Base-by-base conservation (phyloP, 2,113 vertebrate genomes). In the Pipa parva region DNA sequence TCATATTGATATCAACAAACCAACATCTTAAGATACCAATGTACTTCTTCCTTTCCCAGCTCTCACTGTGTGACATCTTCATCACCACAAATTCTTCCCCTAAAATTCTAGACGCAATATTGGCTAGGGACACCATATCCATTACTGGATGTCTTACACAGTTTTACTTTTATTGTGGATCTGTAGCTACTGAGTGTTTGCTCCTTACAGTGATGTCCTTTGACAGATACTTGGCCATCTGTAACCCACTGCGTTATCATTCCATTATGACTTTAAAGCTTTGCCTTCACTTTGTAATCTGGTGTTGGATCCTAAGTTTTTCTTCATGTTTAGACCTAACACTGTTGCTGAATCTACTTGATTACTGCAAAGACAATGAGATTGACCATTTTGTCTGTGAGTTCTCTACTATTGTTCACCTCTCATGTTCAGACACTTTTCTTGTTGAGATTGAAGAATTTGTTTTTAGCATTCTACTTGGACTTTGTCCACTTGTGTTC, bases 191-290 rank as follows among this genome's bases (percentile, higher is more conserved):
- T 7, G 29, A 64, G 25, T 55, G 62, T 25, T 22, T 55, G 6
- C 46, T 63, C 7, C 60, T 63, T 29, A 63, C 46, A 10, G 46
- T 63, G n/a, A 63, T 63, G 60, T 50, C 60, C 4, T 63, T 36
- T 37, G 60, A 63, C 31, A 27, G 60, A n/a, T 63, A 63, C 24
- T 7, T 63, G 28, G 60, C 60, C 45, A 63, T 63, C 49, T 63
- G 62, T 11, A 63, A 42, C 5, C 63, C 63, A 1, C 33, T 66
- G 15, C 39, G 28, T 27, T 66, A 66, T 36, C 4, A 5, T 21
- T 11, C 54, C 13, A 58, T 58, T 22, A 66, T 66, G 63, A 66
- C 46, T 5, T 7, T 6, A 1, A 29, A 17, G 5, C 20, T 54
- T 17, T 33, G 18, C 13, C 13, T 57, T 2, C 13, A 25, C 2